Percentiles rank a stretch among this genome's conserved stretches.
These are phyloP conservation scores for Delia radicum DNA, from an alignment of 1,140 invertebrate genomes.

Conservation along the genomic window DNA sequence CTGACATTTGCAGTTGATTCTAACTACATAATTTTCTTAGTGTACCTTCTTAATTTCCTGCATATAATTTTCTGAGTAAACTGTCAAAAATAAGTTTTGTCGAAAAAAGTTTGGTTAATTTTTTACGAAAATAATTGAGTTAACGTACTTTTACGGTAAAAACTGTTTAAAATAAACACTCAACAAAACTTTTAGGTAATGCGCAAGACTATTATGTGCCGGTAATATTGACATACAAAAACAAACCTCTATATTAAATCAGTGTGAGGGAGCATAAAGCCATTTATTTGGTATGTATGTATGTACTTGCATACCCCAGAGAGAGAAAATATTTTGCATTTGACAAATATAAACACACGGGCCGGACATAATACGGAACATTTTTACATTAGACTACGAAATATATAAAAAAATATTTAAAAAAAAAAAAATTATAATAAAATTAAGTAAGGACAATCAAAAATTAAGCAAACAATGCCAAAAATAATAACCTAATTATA, in stretches of 20 bases:
- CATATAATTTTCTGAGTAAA: no score
- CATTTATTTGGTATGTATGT: background rate
- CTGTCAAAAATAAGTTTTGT: no score
- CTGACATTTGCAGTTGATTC: no score
- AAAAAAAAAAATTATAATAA: background rate
- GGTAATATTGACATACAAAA: background rate
- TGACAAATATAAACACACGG: background rate
- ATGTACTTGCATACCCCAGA: background rate
- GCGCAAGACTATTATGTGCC: background rate
- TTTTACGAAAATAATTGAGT: no score
- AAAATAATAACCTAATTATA: background rate
- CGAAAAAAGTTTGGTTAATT: no score
- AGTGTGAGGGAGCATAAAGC: background rate
- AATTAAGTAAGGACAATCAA: background rate
- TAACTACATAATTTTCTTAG: no score
- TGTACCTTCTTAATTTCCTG: no score
- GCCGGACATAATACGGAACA: background rate
- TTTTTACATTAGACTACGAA: no score
- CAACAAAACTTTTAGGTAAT: background rate
- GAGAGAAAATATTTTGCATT: background rate
- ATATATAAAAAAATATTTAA: background rate
- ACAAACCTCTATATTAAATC: background rate
- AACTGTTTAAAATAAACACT: no score
- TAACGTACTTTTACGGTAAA: no score
- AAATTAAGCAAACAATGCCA: background rate